Evolutionary conservation across 2,888 invertebrate genomes (phyloP), one percentile per base, ranked within the genome.

Genomic region (Nycteola revayana): DNA sequence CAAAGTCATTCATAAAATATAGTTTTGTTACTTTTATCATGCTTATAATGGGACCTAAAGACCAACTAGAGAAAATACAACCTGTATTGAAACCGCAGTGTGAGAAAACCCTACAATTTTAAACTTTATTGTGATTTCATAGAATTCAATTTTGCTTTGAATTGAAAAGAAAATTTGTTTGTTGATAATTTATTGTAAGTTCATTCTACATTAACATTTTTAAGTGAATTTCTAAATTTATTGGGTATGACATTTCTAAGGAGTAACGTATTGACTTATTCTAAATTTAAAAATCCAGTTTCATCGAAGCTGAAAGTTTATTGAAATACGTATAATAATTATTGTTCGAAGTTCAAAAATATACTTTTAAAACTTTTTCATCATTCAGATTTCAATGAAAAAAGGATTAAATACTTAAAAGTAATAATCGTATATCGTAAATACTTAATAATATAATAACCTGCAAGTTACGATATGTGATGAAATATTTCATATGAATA

Each of bases 201-300:
- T 64, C 59, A 58, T 56, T 56, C 75, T 77, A 81, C 78, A 79
- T 21, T 46, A 57, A 54, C 65, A 63, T 68, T 70, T 66, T 75
- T 76, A 74, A 77, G 77, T 73, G 64, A 75, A 61, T 73, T 47
- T 75, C 84, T 86, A 88, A 87, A 87, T 87, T 88, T 87, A 88
- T 88, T 88, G 88, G 88, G 88, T 85, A 83, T 75, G 71, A 73
- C 55, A 68, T 66, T 59, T 3, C 14, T 72, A 41, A 60, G 70
- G 75, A 81, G 75, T 72, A 79, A 80, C 74, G 75, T 55, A 70
- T 46, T 59, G 54, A 57, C 57, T 60, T 56, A 60, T 30, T 42
- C 44, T 65, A 69, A 28, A 42, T 26, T 30, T 37, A 36, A 23
- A 39, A 40, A 29, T 42, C 44, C 24, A 46, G 41, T 37, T 32